Evolutionary conservation across 2,888 invertebrate genomes (phyloP).

Genomic region (Athalia rosae): DNA sequence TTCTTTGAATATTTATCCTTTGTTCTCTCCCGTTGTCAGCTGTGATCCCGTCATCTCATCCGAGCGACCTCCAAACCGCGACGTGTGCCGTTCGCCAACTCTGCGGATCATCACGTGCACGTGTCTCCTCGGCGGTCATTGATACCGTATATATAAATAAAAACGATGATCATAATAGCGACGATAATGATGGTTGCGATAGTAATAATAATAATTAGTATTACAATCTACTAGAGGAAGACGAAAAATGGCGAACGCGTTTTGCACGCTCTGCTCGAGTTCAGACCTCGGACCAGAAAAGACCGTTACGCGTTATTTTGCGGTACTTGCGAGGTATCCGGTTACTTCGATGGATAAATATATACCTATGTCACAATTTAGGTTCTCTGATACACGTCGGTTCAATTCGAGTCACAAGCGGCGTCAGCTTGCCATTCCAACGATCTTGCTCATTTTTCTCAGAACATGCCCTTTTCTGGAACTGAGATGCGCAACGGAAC

Average conservation of each 20-base stretch:
- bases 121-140: conserved; percentile 28
- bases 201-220: background rate
- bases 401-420: too few species aligned
- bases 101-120: background rate
- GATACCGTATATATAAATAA: background rate
- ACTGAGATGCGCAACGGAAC: conserved; percentile 75
- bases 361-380: too few species aligned
- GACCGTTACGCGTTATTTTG: background rate
- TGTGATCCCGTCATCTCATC: background rate
- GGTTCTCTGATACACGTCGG: too few species aligned
- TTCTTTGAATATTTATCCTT: background rate
- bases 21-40: background rate
- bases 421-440: too few species aligned
- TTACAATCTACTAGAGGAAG: background rate
- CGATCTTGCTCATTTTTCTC: conserved; percentile 1
- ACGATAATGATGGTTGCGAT: background rate
- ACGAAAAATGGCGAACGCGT: background rate
- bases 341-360: too few species aligned
- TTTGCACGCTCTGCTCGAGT: background rate
- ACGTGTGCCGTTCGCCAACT: background rate
- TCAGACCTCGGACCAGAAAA: too few species aligned
- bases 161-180: background rate
- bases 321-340: too few species aligned
- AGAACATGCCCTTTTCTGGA: conserved; percentile 71
- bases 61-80: background rate